Evolutionary conservation across 2,113 vertebrate genomes (phyloP).

Genomic region (Xyliphius kryptos): DNA sequence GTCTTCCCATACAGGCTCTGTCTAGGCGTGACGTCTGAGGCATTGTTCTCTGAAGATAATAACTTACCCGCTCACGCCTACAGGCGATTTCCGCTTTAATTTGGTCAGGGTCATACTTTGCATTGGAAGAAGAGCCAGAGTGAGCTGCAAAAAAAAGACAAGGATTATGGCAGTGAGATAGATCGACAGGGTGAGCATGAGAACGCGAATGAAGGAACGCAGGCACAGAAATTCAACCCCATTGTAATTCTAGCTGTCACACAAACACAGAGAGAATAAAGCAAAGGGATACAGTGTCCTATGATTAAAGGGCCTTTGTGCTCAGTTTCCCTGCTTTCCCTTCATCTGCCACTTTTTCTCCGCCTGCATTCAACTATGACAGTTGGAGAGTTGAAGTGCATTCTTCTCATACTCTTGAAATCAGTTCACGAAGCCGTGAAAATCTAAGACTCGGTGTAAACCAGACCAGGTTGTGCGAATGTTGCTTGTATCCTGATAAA

Average conservation of each 20-base stretch:
- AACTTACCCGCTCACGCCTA: slow-evolving; percentile 92
- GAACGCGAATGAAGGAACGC: slow-evolving; percentile 3
- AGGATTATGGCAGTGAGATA: too few relatives aligned
- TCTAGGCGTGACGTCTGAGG: slow-evolving; percentile 36
- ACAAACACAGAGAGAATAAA: background rate
- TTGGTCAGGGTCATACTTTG: slow-evolving; percentile 95
- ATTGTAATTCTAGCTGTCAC: slow-evolving; percentile 1
- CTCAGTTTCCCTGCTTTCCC: slow-evolving; percentile 2
- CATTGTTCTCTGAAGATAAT: slow-evolving; percentile 64
- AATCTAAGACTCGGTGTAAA: background rate
- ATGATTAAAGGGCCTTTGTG: slow-evolving; percentile 15
- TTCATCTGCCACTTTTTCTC: background rate
- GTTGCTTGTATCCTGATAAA: background rate
- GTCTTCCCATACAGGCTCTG: slow-evolving; percentile 7
- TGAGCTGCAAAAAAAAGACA: slow-evolving; percentile 69
- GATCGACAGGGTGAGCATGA: too few relatives aligned
- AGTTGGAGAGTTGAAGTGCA: background rate
- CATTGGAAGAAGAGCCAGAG: slow-evolving; percentile 88
- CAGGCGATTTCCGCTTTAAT: slow-evolving; percentile 97
- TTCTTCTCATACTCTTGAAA: background rate
- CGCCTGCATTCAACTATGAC: background rate
- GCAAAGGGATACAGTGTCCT: slow-evolving; percentile 39
- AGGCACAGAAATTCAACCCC: slow-evolving; percentile 26
- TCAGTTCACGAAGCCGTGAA: background rate
- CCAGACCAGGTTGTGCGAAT: background rate